Conservation (phyloP, 2,113 vertebrate species). For the Sebastes fasciatus region DNA sequence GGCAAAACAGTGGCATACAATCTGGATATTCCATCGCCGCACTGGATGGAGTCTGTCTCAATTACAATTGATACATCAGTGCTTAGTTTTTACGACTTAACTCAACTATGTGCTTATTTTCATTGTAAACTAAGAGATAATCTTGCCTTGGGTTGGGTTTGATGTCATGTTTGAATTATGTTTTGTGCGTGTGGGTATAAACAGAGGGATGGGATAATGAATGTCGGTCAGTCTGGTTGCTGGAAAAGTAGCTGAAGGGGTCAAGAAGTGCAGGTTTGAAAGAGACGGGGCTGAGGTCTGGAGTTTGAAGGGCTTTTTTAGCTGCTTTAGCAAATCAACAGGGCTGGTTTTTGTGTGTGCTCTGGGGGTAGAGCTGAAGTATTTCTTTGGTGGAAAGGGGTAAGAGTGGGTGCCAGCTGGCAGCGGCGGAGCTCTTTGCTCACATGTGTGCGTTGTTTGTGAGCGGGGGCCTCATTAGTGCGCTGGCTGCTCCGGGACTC, state of each 20-base stretch:
- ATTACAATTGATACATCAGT: constrained; percentile 17
- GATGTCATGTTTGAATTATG: constrained; percentile 22
- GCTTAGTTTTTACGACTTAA: constrained; percentile 29
- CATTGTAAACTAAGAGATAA: constrained; percentile 28
- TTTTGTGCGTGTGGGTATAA: constrained; percentile 10
- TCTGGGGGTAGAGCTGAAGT: constrained; percentile 27
- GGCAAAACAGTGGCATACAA: constrained; percentile 47
- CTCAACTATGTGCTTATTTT: constrained; percentile 13
- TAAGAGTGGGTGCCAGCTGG: constrained; percentile 68
- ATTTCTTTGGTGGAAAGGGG: constrained; percentile 46
- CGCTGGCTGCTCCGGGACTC: constrained; percentile 56
- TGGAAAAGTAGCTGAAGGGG: constrained; percentile 10
- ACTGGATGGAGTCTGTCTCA: constrained; percentile 25
- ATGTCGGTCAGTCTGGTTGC: constrained; percentile 22
- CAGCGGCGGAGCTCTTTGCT: constrained; percentile 43
- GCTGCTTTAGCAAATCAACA: constrained; percentile 23
- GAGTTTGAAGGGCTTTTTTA: constrained; percentile 22
- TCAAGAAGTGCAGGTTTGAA: constrained; percentile 10
- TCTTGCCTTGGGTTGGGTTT: constrained; percentile 15
- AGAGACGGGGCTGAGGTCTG: constrained; percentile 8
- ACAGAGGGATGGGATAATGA: constrained; percentile 25
- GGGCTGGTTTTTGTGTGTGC: constrained; percentile 22
- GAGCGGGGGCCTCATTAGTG: constrained; percentile 77
- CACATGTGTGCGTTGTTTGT: constrained; percentile 73
- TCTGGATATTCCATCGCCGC: constrained; percentile 44